Conservation (phyloP, 2,888 invertebrate species). For the Thelaira solivaga region DNA sequence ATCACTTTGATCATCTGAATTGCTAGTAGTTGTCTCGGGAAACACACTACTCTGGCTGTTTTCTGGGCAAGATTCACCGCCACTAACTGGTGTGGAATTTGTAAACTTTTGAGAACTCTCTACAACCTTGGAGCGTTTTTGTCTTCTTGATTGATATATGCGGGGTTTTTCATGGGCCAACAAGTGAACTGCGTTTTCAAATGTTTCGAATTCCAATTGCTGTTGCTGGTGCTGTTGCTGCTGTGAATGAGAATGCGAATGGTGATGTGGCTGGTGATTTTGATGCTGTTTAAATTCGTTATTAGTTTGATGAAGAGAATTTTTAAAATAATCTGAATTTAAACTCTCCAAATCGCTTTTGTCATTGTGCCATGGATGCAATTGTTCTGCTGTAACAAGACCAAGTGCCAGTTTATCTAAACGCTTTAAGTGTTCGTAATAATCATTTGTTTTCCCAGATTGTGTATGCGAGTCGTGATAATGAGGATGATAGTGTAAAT, state of each 20-base stretch:
- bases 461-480: conserved; percentile 50
- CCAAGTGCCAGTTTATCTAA: conserved; percentile 72
- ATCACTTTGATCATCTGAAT: conserved; percentile 76
- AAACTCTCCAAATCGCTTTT: conserved; percentile 77
- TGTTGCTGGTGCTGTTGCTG: conserved; percentile 58
- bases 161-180: conserved; percentile 70
- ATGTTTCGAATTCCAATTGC: conserved; percentile 69
- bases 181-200: conserved; percentile 68
- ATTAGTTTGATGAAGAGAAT: conserved; percentile 75
- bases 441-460: conserved; percentile 73
- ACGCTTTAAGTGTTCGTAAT: conserved; percentile 76
- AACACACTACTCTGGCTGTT: conserved; percentile 75
- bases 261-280: background rate
- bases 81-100: conserved; percentile 58
- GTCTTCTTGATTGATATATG: conserved; percentile 71
- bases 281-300: conserved; percentile 65
- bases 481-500: conserved; percentile 57
- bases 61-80: conserved; percentile 73
- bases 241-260: conserved; percentile 27
- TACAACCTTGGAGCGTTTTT: conserved; percentile 59
- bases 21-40: conserved; percentile 75
- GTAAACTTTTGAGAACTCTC: conserved; percentile 40
- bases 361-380: conserved; percentile 76
- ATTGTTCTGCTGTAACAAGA: conserved; percentile 68
- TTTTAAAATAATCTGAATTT: conserved; percentile 77